Evolutionary conservation across 2,113 vertebrate species (phyloP), one percentile per base, ranked within the genome.

Genomic region (Eidolon helvum): DNA sequence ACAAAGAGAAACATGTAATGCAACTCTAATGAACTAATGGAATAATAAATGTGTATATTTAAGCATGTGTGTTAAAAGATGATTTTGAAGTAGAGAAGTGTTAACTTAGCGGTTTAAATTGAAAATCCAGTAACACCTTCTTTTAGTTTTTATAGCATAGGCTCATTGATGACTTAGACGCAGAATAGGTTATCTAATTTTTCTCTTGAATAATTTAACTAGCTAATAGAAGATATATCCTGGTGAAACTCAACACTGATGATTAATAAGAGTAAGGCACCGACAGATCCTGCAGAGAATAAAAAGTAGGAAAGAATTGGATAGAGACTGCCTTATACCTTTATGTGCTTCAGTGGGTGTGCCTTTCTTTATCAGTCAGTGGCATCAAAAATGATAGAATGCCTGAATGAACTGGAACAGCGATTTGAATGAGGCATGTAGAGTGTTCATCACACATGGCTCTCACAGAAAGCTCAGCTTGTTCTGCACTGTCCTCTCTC

Each of bases 301-400:
- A 30, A 28, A 8, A 3, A 65, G 7, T 43, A 24, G 30, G 24
- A 45, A 35, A n/a, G 33, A 78, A 38, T 38, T 63, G 5, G 10
- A 16, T n/a, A 63, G 22, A 28, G 9, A 33, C 4, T 19, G 0
- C 4, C 7, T 82, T 33, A 8, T n/a, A n/a, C 0, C 0, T 8
- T 43, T 59, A 30, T n/a, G 21, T 12, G 77, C 18, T 77, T 21
- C 22, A 24, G 7, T 10, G 61, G 2, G 4, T 21, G 4, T 68
- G 16, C 5, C 16, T 66, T 68, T 68, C 5, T 83, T 30, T 77
- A n/a, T n/a, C n/a, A 8, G 22, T 63, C 21, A 83, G 30, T 4
- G 35, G 2, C n/a, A 65, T 78, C 18, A 57, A n/a, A 4, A 10
- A 4, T 26, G 38, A 14, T 10, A n/a, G 30, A 22, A 22, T 0